Percentiles rank a stretch among this genome's conserved stretches.
These are phyloP conservation scores for Diaperis boleti DNA, from an alignment of 2,888 invertebrate genomes.

Conservation along the genomic window DNA sequence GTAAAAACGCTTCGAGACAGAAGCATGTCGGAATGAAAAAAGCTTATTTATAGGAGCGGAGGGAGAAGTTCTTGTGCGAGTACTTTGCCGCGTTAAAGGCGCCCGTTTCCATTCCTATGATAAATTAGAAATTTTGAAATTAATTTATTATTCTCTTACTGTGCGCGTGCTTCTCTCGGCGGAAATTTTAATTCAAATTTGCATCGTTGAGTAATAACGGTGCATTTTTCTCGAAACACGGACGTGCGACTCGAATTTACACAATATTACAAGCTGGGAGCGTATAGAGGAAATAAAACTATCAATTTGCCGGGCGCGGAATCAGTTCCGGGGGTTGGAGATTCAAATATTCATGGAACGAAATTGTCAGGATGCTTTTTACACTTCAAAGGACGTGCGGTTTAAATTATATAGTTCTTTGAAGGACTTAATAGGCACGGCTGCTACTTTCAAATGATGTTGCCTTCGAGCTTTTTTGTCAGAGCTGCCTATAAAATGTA, in stretches of 20 bases:
- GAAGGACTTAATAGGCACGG: slow-evolving; percentile 11
- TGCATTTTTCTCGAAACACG: slow-evolving; percentile 43
- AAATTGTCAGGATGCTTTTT: slow-evolving; percentile 17
- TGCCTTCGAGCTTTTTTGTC: no score
- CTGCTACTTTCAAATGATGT: neutral
- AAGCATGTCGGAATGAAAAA: slow-evolving; percentile 36
- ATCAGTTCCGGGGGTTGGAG: slow-evolving; percentile 4
- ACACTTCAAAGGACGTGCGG: slow-evolving; percentile 20
- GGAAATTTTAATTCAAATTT: slow-evolving; percentile 50
- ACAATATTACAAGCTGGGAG: slow-evolving; percentile 7
- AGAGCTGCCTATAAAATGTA: no score
- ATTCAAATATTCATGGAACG: slow-evolving; percentile 27
- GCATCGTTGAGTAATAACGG: slow-evolving; percentile 46
- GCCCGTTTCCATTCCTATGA: slow-evolving; percentile 38
- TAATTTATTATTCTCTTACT: slow-evolving; percentile 49
- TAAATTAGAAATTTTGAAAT: slow-evolving; percentile 50
- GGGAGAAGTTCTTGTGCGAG: slow-evolving; percentile 32
- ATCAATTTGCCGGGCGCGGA: slow-evolving; percentile 5
- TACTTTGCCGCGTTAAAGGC: slow-evolving; percentile 16
- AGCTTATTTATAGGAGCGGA: slow-evolving; percentile 41
- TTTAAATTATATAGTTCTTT: slow-evolving; percentile 16
- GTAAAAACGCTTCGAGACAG: slow-evolving; percentile 38
- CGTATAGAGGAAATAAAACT: slow-evolving; percentile 3
- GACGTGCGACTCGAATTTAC: slow-evolving; percentile 29
- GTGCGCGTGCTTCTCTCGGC: slow-evolving; percentile 39